Base-by-base conservation (phyloP, 30 jellyfish, hydroid and myxozoan species). In the Aurelia aurita region DNA sequence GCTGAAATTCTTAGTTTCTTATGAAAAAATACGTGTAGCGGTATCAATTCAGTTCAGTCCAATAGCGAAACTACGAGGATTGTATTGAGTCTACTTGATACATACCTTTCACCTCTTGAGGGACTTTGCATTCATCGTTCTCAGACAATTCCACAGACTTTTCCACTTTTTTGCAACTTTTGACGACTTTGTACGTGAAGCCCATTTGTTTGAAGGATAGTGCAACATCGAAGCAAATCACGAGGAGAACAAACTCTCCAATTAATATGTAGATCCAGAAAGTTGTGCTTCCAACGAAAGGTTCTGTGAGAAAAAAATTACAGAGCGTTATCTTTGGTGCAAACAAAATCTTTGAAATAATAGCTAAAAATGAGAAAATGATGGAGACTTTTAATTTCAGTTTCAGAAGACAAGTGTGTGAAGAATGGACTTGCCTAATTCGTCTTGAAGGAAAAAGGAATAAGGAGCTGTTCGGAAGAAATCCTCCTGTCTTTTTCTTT, bases 181-280 rank as follows among this genome's bases (percentile, higher is more conserved):
- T 70, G 26, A 81, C 29, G 16, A 72, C 9, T 43, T 55, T 39
- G 69, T 79, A 89, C 12, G 66, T 28, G 22, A 72, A 26, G 54
- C 97, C 97, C 74, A 87, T 58, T 31, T 89, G 46, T 44, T 89
- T 89, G 87, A 59, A 80, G 77, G 20, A 89, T 5, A 89, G 70
- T 11, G 82, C 70, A 19, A 76, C 79, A 59, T 89, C 97, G 79
- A 79, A 89, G 64, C 89, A 67, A 63, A 89, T 14, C 60, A 89
- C 22, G 34, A 89, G 83, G 80, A 89, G 59, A 35, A 81, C 87
- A 45, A 80, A 80, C 74, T 89, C 97, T 12, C 90, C 97, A 20
- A 89, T 72, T 57, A 89, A 72, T 20, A 80, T 69, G 67, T 89
- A 89, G 22, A 68, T 53, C 97, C 97, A 89, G 75, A 76, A 89